Percentiles rank a stretch among this genome's conserved stretches.
These are phyloP conservation scores for Zhuqinia jingwanae DNA, from an alignment of 2,888 invertebrate genomes.

Conservation along the genomic window DNA sequence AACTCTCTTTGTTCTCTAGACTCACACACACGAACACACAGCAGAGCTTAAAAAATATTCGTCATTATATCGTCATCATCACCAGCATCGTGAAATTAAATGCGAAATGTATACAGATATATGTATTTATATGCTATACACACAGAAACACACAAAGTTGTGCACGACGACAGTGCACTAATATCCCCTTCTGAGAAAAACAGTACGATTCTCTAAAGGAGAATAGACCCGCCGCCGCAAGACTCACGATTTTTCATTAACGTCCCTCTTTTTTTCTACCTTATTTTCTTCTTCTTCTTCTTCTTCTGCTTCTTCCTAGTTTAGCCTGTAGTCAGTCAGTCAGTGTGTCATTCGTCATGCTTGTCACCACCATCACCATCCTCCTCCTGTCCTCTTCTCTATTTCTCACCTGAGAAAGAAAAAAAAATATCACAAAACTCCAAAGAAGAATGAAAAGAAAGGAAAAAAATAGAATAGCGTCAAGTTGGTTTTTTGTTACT, in stretches of 20 bases:
- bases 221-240: slow-evolving; percentile 30
- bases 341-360: slow-evolving; percentile 61
- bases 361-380: slow-evolving; percentile 39
- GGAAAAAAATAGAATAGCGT: not conserved
- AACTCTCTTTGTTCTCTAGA: not conserved
- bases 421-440: not conserved
- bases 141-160: not conserved
- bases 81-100: slow-evolving; percentile 6
- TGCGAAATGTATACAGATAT: not conserved
- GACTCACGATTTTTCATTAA: slow-evolving; percentile 61
- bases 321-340: slow-evolving; percentile 21
- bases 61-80: slow-evolving; percentile 3
- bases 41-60: not conserved
- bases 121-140: not conserved
- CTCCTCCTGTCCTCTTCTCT: not conserved
- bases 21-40: too few relatives aligned
- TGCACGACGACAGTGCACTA: slow-evolving; percentile 29
- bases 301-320: not conserved
- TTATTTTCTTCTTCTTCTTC: not conserved
- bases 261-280: not conserved
- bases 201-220: slow-evolving; percentile 7
- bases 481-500: not conserved
- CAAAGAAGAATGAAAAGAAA: not conserved
- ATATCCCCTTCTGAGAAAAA: slow-evolving; percentile 42
- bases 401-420: slow-evolving; percentile 29